Conservation (phyloP, 2,888 invertebrate species). For the Conomelus anceps region DNA sequence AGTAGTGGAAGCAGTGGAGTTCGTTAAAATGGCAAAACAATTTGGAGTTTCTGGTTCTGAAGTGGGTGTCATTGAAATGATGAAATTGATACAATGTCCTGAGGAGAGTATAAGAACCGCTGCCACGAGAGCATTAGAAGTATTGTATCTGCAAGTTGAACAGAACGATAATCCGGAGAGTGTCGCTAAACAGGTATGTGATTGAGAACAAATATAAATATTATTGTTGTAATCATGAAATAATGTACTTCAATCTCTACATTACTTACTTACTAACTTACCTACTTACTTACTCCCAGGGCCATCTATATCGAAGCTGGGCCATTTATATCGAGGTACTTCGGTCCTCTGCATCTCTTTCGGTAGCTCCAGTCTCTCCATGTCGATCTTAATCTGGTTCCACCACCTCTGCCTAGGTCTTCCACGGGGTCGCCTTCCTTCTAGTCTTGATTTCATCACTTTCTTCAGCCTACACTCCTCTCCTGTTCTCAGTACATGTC, state of each 20-base stretch:
- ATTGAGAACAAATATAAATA: background rate
- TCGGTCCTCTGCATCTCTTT: too few relatives aligned
- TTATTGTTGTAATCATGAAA: background rate
- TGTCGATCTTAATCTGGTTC: too few relatives aligned
- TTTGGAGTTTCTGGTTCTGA: conserved; percentile 70
- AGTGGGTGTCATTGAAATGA: conserved; percentile 66
- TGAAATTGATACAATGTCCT: conserved; percentile 71
- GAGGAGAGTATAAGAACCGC: conserved; percentile 64
- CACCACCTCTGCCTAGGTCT: too few relatives aligned
- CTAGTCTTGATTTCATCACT: too few relatives aligned
- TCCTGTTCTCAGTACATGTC: too few relatives aligned
- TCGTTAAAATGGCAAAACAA: conserved; percentile 73
- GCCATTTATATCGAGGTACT: too few relatives aligned
- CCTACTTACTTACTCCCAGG: too few relatives aligned
- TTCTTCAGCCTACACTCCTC: too few relatives aligned
- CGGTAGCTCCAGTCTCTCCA: too few relatives aligned
- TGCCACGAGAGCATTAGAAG: conserved; percentile 69
- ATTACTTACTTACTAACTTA: too few relatives aligned
- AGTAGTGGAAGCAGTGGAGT: conserved; percentile 81
- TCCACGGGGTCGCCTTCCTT: too few relatives aligned
- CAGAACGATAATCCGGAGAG: conserved; percentile 37
- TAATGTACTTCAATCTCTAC: background rate
- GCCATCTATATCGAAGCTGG: too few relatives aligned
- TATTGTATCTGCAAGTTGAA: conserved; percentile 57
- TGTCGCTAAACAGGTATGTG: conserved; percentile 16